Base-by-base conservation (phyloP, 2,888 invertebrate genomes). In the Tigriopus californicus region DNA sequence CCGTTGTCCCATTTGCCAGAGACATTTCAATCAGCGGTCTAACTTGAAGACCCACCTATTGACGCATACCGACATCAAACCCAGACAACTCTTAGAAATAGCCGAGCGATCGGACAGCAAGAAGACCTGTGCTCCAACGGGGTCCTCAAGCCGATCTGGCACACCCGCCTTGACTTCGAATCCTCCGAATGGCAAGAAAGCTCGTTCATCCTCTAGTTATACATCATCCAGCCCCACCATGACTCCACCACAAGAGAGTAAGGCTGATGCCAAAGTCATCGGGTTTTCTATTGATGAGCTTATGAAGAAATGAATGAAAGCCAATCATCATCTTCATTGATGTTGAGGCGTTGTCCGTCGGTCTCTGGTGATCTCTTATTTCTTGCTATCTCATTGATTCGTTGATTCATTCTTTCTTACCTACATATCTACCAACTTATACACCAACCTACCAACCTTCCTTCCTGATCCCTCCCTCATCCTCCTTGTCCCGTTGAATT, bases 31-130 rank as follows among this genome's bases (percentile, higher is more conserved):
- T 71, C 89, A 90, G 71, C 79, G 89, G 41, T 85, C 85, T 61
- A 89, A 89, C 70, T 75, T 90, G 57, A 90, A 90, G 71, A 89
- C 89, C 2, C 89, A 90, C 71, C 75, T 89, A 22, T 75, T 89
- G 22, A 89, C 88, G 0, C 88, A 89, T 71, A 88, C 88, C 46
- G 88, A 89, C 68, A 85, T 87, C 73, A 89, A 88, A 67, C 88
- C 89, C 8, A 33, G 51, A 41, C 59, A 59, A 25, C 51, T 59
- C 1, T 11, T 59, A 1, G 59, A 59, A 42, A 51, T 59, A 5
- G 59, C 59, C 15, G 59, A 59, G 18, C 15, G 59, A 24, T 42
- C 51, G 3, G 52, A 59, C 8, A 25, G 52, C 33, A 20, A 33
- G 44, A 42, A 15, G 18, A 56, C 56, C 12, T 56, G 56, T 8